Base-by-base conservation (phyloP, 2,797 vertebrate species). In the Falco biarmicus region DNA sequence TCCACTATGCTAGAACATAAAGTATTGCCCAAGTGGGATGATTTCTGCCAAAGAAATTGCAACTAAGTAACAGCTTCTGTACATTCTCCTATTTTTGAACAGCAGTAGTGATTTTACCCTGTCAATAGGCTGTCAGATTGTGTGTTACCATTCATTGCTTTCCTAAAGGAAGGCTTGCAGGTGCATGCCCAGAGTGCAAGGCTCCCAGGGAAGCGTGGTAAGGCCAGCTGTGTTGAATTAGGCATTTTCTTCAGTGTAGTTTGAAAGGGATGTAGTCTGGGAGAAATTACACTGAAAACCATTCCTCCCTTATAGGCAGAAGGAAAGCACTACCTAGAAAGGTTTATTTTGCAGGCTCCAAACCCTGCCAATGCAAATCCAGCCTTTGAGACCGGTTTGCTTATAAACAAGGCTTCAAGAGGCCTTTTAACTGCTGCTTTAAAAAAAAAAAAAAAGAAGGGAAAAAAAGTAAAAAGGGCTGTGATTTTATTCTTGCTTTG, bases 311-410 rank as follows among this genome's bases (percentile, higher is more conserved):
- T 53, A 12, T 8, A 89, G 90, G 87, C 93, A 96, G 92, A 95
- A 94, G 93, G 90, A 95, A 96, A 96, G 96, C 94, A 86, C 92
- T 92, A 91, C 82, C 93, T 83, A 90, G 95, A 97, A 96, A 95
- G 92, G 92, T 95, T 97, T 96, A 75, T 97, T 96, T 96, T 96
- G 92, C 73, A 93, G 84, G 57, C 78, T 92, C 20, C 64, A 78
- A 91, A 84, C 71, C 54, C 84, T 95, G 93, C 92, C 94, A 95
- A 77, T 94, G 93, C 91, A 96, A 95, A 96, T 95, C 74, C 91
- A 94, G 83, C 77, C 95, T 94, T 95, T 25, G 85, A 96, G 88
- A 83, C 50, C 92, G 60, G 70, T 87, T 94, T 95, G 95, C 89
- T 94, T 95, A 54, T 87, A 95, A 96, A 91, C 92, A 95, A 73